A percentile compares a stretch with the other conserved stretches of the same genome.
Conservation (phyloP, 2,113 vertebrate genomes). For the Odontophorus gujanensis region DNA sequence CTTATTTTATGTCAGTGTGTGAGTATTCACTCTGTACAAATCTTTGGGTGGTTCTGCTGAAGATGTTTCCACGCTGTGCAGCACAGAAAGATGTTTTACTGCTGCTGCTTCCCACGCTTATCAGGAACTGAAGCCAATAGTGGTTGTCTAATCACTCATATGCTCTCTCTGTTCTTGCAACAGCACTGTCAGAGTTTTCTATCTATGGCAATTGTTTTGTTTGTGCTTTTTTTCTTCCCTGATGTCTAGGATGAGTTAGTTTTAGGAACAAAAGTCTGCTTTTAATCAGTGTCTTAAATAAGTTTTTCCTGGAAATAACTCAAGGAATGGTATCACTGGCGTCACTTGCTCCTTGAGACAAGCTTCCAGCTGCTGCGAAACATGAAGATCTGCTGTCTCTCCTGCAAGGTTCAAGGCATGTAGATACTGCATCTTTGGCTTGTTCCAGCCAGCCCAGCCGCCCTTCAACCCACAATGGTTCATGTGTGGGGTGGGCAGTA, state of each 20-base stretch:
- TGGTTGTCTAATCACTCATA: neutral
- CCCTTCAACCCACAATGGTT: neutral
- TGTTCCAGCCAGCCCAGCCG: neutral
- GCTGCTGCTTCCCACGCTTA: neutral
- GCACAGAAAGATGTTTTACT: neutral
- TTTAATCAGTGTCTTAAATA: neutral
- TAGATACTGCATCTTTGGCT: neutral
- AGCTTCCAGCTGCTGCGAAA: neutral
- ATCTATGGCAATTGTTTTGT: neutral
- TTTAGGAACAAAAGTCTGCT: neutral
- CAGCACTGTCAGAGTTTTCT: neutral
- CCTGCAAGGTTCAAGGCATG: neutral
- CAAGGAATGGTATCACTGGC: neutral
- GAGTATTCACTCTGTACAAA: neutral
- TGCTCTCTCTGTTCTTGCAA: neutral
- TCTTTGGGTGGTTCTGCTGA: neutral
- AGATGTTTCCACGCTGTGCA: neutral
- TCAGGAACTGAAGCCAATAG: conserved; percentile 5
- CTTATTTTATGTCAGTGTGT: neutral
- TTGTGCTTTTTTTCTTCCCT: neutral
- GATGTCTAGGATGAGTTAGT: neutral
- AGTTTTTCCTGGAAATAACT: neutral
- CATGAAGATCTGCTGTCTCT: neutral
- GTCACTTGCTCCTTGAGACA: rapidly evolving
- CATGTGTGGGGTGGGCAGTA: rapidly evolving